These are phyloP conservation scores for Hirtodrosophila trivittata DNA, from an alignment of 2,888 invertebrate genomes.

Conservation along the genomic window DNA sequence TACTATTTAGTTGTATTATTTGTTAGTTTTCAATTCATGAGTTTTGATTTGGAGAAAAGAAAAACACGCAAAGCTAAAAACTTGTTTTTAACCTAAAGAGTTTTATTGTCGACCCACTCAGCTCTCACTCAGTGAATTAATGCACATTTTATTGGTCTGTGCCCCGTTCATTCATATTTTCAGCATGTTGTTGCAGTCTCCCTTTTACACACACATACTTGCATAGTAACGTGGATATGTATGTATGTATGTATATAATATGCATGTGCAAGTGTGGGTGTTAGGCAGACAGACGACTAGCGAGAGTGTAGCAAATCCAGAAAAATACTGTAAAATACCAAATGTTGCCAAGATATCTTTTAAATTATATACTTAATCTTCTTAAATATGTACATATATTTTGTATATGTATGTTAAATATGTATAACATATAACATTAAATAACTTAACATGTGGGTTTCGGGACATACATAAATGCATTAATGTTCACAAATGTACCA, in stretches of 20 bases:
- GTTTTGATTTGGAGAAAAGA: too few relatives aligned
- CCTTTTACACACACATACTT: constrained; percentile 11
- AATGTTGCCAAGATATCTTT: constrained; percentile 8
- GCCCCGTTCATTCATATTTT: constrained; percentile 54
- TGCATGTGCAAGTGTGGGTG: constrained; percentile 15
- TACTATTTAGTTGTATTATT: too few relatives aligned
- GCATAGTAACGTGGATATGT: constrained; percentile 1
- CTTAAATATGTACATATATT: constrained; percentile 3
- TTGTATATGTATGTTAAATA: constrained; percentile 1
- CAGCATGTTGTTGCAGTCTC: constrained; percentile 12
- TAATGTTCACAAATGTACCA: not conserved
- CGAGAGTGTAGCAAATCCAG: not conserved
- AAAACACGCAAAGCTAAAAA: not conserved
- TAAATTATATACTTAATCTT: not conserved
- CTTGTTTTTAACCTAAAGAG: not conserved
- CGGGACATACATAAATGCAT: constrained; percentile 1
- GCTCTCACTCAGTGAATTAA: constrained; percentile 1
- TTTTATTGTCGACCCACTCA: constrained; percentile 4
- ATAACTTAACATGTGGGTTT: not conserved
- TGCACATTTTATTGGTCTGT: constrained; percentile 17
- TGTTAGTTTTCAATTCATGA: too few relatives aligned
- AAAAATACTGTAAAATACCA: constrained; percentile 7
- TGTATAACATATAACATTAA: not conserved
- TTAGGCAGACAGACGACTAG: constrained; percentile 5
- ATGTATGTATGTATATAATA: constrained; percentile 3